Evolutionary conservation across 2,888 invertebrate species (phyloP).

Genomic region (Liodrosophila aerea): DNA sequence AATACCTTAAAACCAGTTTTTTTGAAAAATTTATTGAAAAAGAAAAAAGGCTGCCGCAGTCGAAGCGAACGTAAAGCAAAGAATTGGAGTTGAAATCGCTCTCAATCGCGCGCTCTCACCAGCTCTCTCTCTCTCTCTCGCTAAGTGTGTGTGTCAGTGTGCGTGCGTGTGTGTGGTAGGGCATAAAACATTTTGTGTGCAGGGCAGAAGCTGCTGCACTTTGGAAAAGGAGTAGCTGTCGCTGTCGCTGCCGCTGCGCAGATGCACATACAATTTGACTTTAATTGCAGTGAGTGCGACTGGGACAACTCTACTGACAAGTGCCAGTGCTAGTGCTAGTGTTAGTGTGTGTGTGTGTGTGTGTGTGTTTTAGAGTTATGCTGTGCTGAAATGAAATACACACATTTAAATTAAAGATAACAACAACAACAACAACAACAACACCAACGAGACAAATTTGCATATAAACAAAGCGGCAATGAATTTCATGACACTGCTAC

Average conservation of each 20-base stretch:
- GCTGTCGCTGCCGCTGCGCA: slow-evolving; percentile 59
- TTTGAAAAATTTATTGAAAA: slow-evolving; percentile 68
- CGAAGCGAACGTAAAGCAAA: slow-evolving; percentile 39
- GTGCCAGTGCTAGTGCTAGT: slow-evolving; percentile 11
- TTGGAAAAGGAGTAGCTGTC: slow-evolving; percentile 71
- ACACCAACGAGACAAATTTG: slow-evolving; percentile 59
- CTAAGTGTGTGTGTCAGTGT: slow-evolving; percentile 16
- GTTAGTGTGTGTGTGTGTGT: slow-evolving; percentile 20
- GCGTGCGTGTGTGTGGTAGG: slow-evolving; percentile 25
- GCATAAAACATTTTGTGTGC: slow-evolving; percentile 60
- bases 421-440: slow-evolving; percentile 41
- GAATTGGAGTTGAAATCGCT: slow-evolving; percentile 73
- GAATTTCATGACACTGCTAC: slow-evolving; percentile 30
- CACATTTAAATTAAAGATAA: slow-evolving; percentile 35
- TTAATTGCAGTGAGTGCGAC: slow-evolving; percentile 64
- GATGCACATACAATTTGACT: slow-evolving; percentile 70
- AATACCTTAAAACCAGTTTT: slow-evolving; percentile 81
- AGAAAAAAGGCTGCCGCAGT: slow-evolving; percentile 44
- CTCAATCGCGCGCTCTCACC: slow-evolving; percentile 54
- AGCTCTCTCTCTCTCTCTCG: slow-evolving; percentile 18
- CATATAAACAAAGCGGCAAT: slow-evolving; percentile 69
- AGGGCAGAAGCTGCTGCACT: slow-evolving; percentile 73
- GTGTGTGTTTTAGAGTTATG: slow-evolving; percentile 36
- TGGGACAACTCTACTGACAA: slow-evolving; percentile 59
- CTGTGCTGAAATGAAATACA: slow-evolving; percentile 62